phyloP scores from a whole-genome alignment of 2,797 vertebrate genomes.

The Prionace glauca region DNA sequence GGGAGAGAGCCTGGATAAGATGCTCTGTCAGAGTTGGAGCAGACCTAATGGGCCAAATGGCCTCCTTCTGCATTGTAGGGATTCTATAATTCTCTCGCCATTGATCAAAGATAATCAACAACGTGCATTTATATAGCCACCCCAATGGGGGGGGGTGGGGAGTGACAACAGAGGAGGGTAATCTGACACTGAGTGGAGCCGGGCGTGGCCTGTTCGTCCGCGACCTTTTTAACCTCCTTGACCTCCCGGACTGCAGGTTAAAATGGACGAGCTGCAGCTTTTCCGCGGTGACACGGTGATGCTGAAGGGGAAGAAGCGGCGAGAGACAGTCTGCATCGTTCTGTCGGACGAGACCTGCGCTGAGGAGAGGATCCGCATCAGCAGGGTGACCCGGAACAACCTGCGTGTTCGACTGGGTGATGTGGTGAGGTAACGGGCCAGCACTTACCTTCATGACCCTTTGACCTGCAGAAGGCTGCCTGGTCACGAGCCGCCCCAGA shows the following conservation, averaged over 20 bases:
- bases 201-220: neutral
- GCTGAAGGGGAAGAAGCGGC: conserved; percentile 57
- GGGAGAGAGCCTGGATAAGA: too few species aligned
- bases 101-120: neutral
- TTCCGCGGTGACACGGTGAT: conserved; percentile 66
- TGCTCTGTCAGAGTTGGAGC: too few species aligned
- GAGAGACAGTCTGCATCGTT: conserved; percentile 61
- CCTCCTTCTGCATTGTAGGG: too few species aligned
- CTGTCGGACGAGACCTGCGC: conserved; percentile 58
- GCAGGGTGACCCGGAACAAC: conserved; percentile 63
- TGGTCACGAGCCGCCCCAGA: too few species aligned
- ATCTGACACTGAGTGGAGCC: neutral
- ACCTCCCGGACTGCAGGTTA: conserved; percentile 46
- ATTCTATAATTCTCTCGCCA: too few species aligned
- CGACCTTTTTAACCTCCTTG: too few species aligned
- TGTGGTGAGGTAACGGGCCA: conserved; percentile 55
- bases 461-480: too few species aligned
- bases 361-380: conserved; percentile 59
- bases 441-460: neutral
- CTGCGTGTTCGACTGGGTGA: conserved; percentile 64
- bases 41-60: too few species aligned
- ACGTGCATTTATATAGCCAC: neutral
- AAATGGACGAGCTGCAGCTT: conserved; percentile 66
- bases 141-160: neutral
- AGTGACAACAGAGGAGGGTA: too few species aligned